phyloP scores from a whole-genome alignment of 30 jellyfish, hydroid and myxozoan species.

The Clytia hemisphaerica region DNA sequence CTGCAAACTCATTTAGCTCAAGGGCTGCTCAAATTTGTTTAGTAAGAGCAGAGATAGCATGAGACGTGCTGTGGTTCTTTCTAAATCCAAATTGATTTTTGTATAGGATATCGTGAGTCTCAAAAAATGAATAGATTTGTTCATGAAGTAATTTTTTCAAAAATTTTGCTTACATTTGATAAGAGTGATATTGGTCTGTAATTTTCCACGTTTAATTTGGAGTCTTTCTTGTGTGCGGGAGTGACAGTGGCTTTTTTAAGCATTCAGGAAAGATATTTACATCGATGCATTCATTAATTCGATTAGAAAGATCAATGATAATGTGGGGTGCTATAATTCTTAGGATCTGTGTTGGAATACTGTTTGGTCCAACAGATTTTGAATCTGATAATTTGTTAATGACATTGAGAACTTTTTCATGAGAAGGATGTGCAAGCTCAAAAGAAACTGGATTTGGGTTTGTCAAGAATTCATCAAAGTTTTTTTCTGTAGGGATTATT shows the following conservation, averaged over 20 bases:
- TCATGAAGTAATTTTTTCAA: slow-evolving; percentile 1
- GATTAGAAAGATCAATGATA: background rate
- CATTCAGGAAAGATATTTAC: slow-evolving; percentile 12
- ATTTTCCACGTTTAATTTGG: background rate
- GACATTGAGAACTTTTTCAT: background rate
- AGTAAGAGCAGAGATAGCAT: slow-evolving; percentile 3
- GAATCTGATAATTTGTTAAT: no score
- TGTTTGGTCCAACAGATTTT: slow-evolving; percentile 41
- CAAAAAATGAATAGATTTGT: background rate
- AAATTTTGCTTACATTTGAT: background rate
- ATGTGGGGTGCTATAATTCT: slow-evolving; percentile 6
- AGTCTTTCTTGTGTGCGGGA: background rate
- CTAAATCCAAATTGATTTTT: slow-evolving; percentile 1
- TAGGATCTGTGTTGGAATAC: slow-evolving; percentile 37
- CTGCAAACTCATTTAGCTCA: no score
- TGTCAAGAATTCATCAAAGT: background rate
- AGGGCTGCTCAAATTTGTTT: background rate
- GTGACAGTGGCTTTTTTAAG: background rate
- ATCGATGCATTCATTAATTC: slow-evolving; percentile 10
- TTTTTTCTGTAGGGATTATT: background rate
- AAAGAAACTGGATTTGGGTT: background rate
- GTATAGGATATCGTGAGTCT: background rate
- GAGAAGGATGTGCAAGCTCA: background rate
- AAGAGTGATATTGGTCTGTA: slow-evolving; percentile 4
- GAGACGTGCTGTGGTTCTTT: background rate